Base-by-base conservation (phyloP, 2,888 invertebrate species). In the Dioctria linearis region DNA sequence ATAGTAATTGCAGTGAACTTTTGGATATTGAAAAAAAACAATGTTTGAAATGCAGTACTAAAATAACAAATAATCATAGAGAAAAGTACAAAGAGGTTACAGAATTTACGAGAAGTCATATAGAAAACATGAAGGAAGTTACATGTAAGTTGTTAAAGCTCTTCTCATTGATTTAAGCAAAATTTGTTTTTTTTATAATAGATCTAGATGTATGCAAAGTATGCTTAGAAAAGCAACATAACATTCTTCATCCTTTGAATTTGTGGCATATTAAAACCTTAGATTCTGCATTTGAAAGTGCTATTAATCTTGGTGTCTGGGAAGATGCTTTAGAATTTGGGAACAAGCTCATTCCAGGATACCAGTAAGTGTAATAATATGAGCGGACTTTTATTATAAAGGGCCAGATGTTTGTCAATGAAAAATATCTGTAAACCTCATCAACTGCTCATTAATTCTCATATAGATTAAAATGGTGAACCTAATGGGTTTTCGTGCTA, bases 211-310 rank as follows among this genome's bases (percentile, higher is more conserved):
- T 95, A 13, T 95, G 95, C 86, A 93, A 93, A 88, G 91, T 93
- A 82, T 94, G 94, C 84, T 87, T 97, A 37, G 91, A 92, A 6
- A 92, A 92, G 81, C 95, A 96, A 83, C 90, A 91, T 25, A 92
- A 91, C 0, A 87, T 95, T 0, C 87, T 97, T 1, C 94, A 96
- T 86, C 92, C 93, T 0, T 87, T 93, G 49, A 96, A 96, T 87
- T 90, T 96, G 80, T 92, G 93, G 88, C 92, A 93, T 84, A 92
- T 96, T 0, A 94, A 94, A 88, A 94, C 94, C 0, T 85, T 96
- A 57, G 97, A 97, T 89, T 90, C 93, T 71, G 95, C 95, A 0
- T 95, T 96, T 86, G 95, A 96, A 86, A 94, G 94, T 37, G 92
- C 95, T 51, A 93, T 96, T 80, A 92, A 94, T 85, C 90, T 94